These are phyloP conservation scores for Grallaria varia DNA, from an alignment of 2,113 vertebrate genomes.

Conservation along the genomic window DNA sequence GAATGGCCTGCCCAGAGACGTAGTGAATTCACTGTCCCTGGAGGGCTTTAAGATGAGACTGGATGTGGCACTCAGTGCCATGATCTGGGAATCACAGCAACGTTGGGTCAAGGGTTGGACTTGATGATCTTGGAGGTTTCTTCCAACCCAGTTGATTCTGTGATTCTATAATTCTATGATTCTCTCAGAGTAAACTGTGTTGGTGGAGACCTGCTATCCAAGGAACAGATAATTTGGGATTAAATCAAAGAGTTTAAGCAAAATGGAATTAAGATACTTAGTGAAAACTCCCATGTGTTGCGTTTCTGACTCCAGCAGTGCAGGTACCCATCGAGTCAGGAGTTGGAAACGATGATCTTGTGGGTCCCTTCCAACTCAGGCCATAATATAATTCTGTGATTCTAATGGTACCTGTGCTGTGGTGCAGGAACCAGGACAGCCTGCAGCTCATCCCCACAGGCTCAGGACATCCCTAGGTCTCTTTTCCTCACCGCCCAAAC, in stretches of 20 bases:
- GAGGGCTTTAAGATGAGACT: too few species aligned
- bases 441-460: neutral
- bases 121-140: too few species aligned
- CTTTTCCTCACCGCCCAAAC: neutral
- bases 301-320: neutral
- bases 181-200: neutral
- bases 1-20: too few species aligned
- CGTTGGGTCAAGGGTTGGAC: too few species aligned
- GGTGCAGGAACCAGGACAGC: neutral
- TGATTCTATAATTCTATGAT: too few species aligned
- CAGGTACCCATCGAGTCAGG: neutral
- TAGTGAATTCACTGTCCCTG: too few species aligned
- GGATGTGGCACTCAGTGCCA: too few species aligned
- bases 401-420: neutral
- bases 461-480: neutral
- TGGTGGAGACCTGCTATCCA: neutral
- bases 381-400: neutral
- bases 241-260: neutral
- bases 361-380: neutral
- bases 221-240: neutral
- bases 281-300: rapidly evolving
- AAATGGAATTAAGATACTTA: neutral
- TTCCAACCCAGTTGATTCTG: too few species aligned
- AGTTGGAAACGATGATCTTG: neutral
- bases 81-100: too few species aligned